Evolutionary conservation across 2,797 vertebrate species (phyloP), one percentile per base, ranked within the genome.

Genomic region (Psittacula derbiana): DNA sequence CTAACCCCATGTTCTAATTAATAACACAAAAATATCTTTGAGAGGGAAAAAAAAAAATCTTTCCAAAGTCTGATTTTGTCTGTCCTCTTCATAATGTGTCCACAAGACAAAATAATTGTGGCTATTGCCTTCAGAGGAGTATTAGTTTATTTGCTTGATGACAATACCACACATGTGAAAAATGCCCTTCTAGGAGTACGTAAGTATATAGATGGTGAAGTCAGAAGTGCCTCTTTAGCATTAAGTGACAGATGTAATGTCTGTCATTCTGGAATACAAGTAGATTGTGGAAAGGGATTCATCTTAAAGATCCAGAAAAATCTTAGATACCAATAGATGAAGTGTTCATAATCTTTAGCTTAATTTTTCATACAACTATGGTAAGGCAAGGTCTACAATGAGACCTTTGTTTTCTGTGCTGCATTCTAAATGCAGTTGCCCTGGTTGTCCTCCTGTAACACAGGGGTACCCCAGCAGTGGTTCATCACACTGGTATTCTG

Each of bases 231-330:
- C 69, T 71, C 64, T 93, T 84, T 16, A 71, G 44, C 52, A 36
- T 65, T 18, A 74, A 65, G 21, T 61, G 40, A 60, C 44, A 28
- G 11, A 24, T 8, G 8, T 73, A 66, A 23, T 4, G 1, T 41
- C 49, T 67, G 16, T 75, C 65, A 53, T 30, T 75, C 70, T 65
- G 40, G 16, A 82, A 82, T 57, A 13, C 25, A 62, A 46, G 16
- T 19, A 50, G n/a, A 50, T 44, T 0, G 1, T n/a, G 23, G 44
- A 52, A 53, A 28, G 8, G 15, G 8, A 25, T 85, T 85, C 0
- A 3, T 78, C 25, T 67, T 50, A 72, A 67, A 67, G 53, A 57
- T 62, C 25, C 30, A 67, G 47, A 23, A 82, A 36, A 66, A 36
- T 23, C 18, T 81, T 21, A 47, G 33, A 58, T 40, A 41, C 8